Evolutionary conservation across 1,140 invertebrate species (phyloP).

Genomic region (Orussus abietinus): DNA sequence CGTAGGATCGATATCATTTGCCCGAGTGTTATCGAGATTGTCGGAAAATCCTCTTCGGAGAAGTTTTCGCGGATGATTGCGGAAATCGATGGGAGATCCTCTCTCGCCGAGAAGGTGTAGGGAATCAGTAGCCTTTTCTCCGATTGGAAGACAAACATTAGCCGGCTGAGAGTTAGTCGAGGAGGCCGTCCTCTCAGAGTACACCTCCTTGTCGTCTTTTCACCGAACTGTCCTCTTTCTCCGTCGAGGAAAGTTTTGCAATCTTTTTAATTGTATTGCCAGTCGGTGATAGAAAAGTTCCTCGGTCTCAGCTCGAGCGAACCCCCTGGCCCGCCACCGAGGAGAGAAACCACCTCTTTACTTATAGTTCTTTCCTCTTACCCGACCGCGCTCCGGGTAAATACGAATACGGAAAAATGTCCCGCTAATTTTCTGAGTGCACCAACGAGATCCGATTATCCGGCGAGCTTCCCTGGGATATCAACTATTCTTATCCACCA

Average conservation of each 20-base stretch:
- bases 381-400: constrained; percentile 12
- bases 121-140: constrained; percentile 18
- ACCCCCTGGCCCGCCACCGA: too few species aligned
- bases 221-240: too few species aligned
- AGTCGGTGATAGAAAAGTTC: constrained; percentile 44
- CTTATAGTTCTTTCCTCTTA: constrained; percentile 27
- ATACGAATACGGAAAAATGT: constrained; percentile 26
- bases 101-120: not conserved
- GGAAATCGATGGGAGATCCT: constrained; percentile 8
- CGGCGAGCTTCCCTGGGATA: constrained; percentile 17
- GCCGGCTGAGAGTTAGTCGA: constrained; percentile 21
- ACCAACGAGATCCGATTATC: constrained; percentile 25
- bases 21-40: constrained; percentile 1
- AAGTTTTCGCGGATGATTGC: constrained; percentile 8
- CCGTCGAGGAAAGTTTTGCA: constrained; percentile 33
- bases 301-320: constrained; percentile 8
- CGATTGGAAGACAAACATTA: constrained; percentile 43
- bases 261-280: constrained; percentile 49
- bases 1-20: too few species aligned
- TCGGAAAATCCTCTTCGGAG: not conserved
- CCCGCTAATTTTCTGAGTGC: constrained; percentile 34
- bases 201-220: too few species aligned
- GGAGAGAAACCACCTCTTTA: too few species aligned
- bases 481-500: constrained; percentile 9
- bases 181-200: constrained; percentile 24